Base-by-base conservation (phyloP, 2,888 invertebrate species). In the Caenorhabditis plicata region DNA sequence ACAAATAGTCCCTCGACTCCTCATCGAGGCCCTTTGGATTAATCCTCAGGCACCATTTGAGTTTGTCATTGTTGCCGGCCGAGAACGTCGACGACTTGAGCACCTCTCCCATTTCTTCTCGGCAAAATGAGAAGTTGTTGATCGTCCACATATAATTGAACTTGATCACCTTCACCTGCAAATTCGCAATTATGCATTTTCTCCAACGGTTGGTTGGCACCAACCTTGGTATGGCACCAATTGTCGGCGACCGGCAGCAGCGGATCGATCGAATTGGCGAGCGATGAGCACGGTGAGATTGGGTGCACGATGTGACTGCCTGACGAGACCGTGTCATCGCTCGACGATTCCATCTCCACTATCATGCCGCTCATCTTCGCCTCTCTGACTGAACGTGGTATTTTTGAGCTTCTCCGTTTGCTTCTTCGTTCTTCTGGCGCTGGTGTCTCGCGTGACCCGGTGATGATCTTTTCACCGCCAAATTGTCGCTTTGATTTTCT, bases 81-180 rank as follows among this genome's bases (percentile, higher is more conserved):
- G 94, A 96, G 86, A 99, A 98, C 79, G 96, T 95, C 81, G 96
- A 96, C 83, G 95, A 95, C 87, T 98, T 98, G 83, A 98, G 87
- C 25, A 71, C 96, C 61, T 99, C 98, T 80, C 98, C 98, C 96
- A 99, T 98, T 86, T 98, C 98, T 86, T 99, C 98, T 79, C 96
- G 90, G 86, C 98, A 98, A 86, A 98, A 99, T 87, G 95, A 95
- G 86, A 98, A 98, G 88, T 99, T 98, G 87, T 96, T 96, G 87
- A 98, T 98, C 83, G 98, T 98, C 98, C 98, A 98, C 92, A 98
- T 96, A 86, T 98, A 98, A 86, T 94, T 95, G 88, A 99, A 98
- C 87, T 98, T 98, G 80, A 96, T 93, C 85, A 98, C 96, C 88
- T 96, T 96, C 84, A 96, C 95, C 90, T 95, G 94, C 83, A 69